Base-by-base conservation (phyloP, 2,888 invertebrate genomes). In the Blastobasis lacticolella region DNA sequence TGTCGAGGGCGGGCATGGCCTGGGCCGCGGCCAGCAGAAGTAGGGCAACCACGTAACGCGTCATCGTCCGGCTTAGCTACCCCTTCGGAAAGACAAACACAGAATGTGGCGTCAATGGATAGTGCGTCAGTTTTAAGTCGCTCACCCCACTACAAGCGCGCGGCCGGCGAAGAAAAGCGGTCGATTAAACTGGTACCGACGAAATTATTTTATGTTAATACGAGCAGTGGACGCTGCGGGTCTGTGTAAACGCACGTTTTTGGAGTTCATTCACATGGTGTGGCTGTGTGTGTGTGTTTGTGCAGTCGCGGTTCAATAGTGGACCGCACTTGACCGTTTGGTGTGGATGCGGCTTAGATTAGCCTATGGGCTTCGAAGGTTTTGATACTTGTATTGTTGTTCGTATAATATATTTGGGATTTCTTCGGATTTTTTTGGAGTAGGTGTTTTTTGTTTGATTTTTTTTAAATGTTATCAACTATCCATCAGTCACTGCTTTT, bases 1-100 rank as follows among this genome's bases (percentile, higher is more conserved):
- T 90, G 53, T 89, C 88, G 41, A 81, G 68, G 40, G 84, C 78
- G 36, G 89, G 88, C 84, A 85, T 87, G 44, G 88, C 84, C 67
- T 75, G 75, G 64, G 86, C 88, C 59, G 81, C 74, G 55, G 87
- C 83, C 64, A 86, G 69, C 60, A 90, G 75, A 77, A 90, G 74
- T 80, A 91, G 78, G 75, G 89, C 88, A 72, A 82, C 59, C 55
- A 78, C 69, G 70, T 77, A 79, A 64, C 71, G 64, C 75, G 84
- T 90, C 78, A 90, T 90, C 72, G 71, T 59, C 67, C 65, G 64
- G 61, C 51, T 47, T 62, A 72, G 67, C 78, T 70, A 78, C 83
- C 87, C 85, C 75, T 86, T 75, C 74, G 62, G 73, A 77, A 83
- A 78, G 83, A 77, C 76, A 71, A 71, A 68, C 78, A 78, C 78